Percentiles rank a stretch among this genome's conserved stretches.
Evolutionary conservation across 2,113 vertebrate species (phyloP).

Genomic region (Pterocles burchelli): DNA sequence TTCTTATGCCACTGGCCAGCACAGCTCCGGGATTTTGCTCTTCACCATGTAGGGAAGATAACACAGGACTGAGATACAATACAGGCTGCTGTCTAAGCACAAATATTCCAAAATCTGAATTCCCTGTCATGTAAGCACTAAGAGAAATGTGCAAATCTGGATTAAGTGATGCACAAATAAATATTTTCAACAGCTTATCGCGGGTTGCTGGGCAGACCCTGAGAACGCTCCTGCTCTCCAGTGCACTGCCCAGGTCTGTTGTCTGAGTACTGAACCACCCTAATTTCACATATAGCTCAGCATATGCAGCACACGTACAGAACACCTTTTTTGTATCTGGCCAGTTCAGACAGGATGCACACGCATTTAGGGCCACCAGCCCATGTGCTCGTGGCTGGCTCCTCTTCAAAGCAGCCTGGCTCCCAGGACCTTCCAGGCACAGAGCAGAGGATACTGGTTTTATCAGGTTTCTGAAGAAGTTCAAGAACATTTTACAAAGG

Average conservation of each 20-base stretch:
- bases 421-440: neutral
- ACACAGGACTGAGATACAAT: neutral
- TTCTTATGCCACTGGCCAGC: neutral
- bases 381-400: neutral
- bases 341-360: neutral
- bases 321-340: neutral
- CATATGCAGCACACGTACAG: neutral
- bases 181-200: neutral
- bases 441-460: neutral
- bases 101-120: neutral
- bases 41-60: neutral
- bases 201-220: neutral
- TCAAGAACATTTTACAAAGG: neutral
- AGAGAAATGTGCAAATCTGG: neutral
- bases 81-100: neutral
- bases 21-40: neutral
- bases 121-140: neutral
- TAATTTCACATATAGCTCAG: neutral
- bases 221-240: neutral
- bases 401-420: neutral
- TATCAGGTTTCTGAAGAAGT: neutral
- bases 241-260: neutral
- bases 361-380: neutral
- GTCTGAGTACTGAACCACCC: neutral
- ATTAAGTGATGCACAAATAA: neutral